Evolutionary conservation across 2,113 vertebrate genomes (phyloP).

Genomic region (Anser brachyrhynchus): DNA sequence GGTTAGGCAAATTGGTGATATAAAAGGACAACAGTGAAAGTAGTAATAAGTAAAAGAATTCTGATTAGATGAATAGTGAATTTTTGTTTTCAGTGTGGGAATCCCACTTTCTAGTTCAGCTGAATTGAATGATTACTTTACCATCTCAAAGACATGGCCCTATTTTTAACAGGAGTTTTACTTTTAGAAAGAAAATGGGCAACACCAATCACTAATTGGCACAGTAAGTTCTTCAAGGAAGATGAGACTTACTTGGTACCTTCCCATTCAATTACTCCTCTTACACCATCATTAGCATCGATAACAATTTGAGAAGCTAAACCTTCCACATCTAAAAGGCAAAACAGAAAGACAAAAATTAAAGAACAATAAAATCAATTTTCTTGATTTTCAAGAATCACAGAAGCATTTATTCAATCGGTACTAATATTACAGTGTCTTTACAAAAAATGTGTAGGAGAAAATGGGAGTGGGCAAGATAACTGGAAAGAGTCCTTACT

Average conservation of each 20-base stretch:
- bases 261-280: conserved; percentile 91
- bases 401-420: not conserved
- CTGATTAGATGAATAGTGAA: no score
- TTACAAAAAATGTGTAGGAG: not conserved
- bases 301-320: conserved; percentile 90
- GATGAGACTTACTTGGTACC: conserved; percentile 79
- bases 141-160: no score
- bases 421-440: not conserved
- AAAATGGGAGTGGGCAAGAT: not conserved
- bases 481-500: not conserved
- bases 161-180: no score
- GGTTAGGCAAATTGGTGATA: no score
- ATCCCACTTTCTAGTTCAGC: no score
- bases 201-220: not conserved
- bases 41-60: no score
- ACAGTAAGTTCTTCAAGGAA: not conserved
- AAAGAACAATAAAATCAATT: not conserved
- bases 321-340: conserved; percentile 83
- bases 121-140: no score
- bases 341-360: not conserved
- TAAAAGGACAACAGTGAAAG: no score
- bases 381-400: not conserved
- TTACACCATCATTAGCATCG: conserved; percentile 90
- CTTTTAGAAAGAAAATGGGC: no score
- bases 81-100: no score